Conservation (phyloP, 1,140 invertebrate genomes). For the Carposina sasakii region DNA sequence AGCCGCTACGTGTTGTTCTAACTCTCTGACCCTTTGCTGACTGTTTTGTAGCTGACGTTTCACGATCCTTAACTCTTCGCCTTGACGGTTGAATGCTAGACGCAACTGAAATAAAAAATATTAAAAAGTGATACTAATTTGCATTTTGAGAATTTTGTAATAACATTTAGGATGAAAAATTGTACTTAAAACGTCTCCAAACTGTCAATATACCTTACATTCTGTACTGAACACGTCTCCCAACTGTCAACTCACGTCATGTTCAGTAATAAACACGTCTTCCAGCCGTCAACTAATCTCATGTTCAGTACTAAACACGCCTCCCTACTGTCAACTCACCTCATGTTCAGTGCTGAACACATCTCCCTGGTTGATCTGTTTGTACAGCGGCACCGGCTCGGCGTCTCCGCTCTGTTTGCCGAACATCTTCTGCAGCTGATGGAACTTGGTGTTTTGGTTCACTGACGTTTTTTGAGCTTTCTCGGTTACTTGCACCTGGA, state of each 20-base stretch:
- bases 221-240: no score
- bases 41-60: conserved; percentile 83
- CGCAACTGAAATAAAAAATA: conserved; percentile 74
- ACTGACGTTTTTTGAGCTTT: conserved; percentile 82
- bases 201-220: no score
- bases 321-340: no score
- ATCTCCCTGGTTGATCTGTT: conserved; percentile 73
- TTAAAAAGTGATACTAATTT: neutral
- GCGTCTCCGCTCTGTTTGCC: conserved; percentile 70
- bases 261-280: no score
- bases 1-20: conserved; percentile 81
- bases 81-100: conserved; percentile 81
- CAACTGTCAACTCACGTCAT: no score
- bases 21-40: conserved; percentile 82
- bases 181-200: no score
- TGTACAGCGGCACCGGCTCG: conserved; percentile 71
- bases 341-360: conserved; percentile 74
- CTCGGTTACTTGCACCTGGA: conserved; percentile 68
- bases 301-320: no score
- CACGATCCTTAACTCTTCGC: conserved; percentile 83
- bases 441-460: conserved; percentile 85
- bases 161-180: no score
- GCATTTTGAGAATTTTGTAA: no score
- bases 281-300: no score
- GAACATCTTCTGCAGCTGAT: conserved; percentile 82